A percentile compares a stretch with the other conserved stretches of the same genome.
Evolutionary conservation across 2,888 invertebrate genomes (phyloP).

Genomic region (Falcaria lacertinaria): DNA sequence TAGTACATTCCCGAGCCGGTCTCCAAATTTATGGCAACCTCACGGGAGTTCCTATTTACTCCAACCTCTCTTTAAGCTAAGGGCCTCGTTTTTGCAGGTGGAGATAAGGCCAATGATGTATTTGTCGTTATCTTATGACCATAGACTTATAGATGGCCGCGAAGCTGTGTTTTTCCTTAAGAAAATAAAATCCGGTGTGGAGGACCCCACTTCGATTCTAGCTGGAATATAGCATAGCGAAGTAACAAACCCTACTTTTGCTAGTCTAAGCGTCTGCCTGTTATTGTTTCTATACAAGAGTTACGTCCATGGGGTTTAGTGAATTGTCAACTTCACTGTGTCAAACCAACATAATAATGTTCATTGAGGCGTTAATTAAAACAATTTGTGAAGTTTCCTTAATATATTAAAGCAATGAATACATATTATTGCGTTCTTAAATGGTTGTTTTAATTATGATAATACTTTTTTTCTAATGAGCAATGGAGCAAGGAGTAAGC

Average conservation of each 20-base stretch:
- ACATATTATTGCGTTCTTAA: no score
- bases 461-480: no score
- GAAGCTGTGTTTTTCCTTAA: conserved; percentile 98
- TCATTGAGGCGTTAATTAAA: no score
- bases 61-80: no score
- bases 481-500: no score
- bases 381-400: neutral
- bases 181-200: conserved; percentile 97
- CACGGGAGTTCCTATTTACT: no score
- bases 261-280: neutral
- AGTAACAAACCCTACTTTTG: conserved; percentile 1
- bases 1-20: no score
- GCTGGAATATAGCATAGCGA: conserved; percentile 87
- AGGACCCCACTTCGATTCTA: conserved; percentile 96
- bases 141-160: conserved; percentile 98
- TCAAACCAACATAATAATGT: no score
- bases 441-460: no score
- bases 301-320: no score
- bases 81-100: conserved; percentile 90
- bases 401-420: neutral
- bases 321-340: no score
- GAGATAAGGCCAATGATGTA: conserved; percentile 99
- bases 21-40: no score
- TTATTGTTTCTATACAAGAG: neutral
- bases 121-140: conserved; percentile 98